phyloP scores from a whole-genome alignment of 2,113 vertebrate genomes.

The Perca fluviatilis region DNA sequence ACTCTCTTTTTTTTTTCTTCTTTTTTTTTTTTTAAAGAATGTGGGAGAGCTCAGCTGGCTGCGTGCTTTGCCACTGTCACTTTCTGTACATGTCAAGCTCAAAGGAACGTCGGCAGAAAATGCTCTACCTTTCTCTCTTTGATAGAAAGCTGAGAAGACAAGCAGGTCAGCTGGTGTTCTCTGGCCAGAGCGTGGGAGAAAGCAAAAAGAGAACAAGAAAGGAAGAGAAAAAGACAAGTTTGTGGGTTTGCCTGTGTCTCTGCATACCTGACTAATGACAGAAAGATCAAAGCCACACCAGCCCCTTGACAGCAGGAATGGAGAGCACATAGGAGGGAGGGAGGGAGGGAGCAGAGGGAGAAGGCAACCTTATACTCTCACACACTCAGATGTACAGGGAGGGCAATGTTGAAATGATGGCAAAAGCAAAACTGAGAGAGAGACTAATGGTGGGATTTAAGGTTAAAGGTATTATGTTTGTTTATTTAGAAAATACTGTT shows the following conservation, averaged over 20 bases:
- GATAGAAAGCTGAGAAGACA: constrained; percentile 73
- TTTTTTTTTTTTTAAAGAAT: background rate
- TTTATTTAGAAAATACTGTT: background rate
- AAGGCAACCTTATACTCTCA: constrained; percentile 43
- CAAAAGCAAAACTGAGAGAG: background rate
- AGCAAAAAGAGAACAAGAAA: constrained; percentile 37
- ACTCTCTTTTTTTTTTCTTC: background rate
- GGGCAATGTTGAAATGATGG: constrained; percentile 6
- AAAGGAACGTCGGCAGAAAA: constrained; percentile 39
- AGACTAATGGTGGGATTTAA: background rate
- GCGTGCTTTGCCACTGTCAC: constrained; percentile 49
- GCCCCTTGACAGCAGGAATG: constrained; percentile 74
- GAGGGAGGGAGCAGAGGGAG: background rate
- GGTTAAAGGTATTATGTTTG: background rate
- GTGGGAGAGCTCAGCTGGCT: background rate
- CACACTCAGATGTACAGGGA: constrained; percentile 12
- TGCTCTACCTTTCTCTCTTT: constrained; percentile 59
- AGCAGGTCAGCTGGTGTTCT: constrained; percentile 73
- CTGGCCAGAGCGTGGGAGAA: constrained; percentile 72
- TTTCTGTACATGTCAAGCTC: constrained; percentile 62
- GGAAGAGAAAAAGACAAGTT: constrained; percentile 54
- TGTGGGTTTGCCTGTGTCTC: constrained; percentile 63
- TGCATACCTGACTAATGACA: constrained; percentile 84
- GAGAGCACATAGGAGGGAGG: constrained; percentile 26
- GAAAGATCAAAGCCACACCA: constrained; percentile 75